Evolutionary conservation across 1,140 invertebrate genomes (phyloP).

Genomic region (Drosophila pseudoobscura): DNA sequence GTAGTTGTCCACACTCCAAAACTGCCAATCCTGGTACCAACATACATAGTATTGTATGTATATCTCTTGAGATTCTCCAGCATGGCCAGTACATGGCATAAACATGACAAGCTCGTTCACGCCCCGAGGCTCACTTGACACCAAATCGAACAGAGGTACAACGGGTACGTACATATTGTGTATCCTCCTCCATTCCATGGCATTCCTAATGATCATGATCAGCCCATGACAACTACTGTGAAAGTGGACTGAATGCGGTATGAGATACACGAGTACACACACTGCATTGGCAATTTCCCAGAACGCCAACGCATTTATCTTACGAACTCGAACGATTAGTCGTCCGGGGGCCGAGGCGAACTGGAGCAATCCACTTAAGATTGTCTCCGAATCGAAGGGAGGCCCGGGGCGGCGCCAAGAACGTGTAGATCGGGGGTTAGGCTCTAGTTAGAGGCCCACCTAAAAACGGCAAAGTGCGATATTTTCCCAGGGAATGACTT

Average conservation of each 20-base stretch:
- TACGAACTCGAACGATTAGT: conserved; percentile 64
- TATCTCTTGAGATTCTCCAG: not conserved
- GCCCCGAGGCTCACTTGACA: conserved; percentile 65
- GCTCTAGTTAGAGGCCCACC: conserved; percentile 35
- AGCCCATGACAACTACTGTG: conserved; percentile 41
- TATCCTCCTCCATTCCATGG: conserved; percentile 15
- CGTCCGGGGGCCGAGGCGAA: conserved; percentile 47
- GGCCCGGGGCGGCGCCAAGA: conserved; percentile 62
- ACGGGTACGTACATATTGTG: conserved; percentile 13
- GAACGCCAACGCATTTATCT: conserved; percentile 79
- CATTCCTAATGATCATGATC: conserved; percentile 45
- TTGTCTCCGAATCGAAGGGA: conserved; percentile 47
- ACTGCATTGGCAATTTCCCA: conserved; percentile 74
- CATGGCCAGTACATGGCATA: conserved; percentile 63
- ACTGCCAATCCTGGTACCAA: not conserved
- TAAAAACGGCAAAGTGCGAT: conserved; percentile 60
- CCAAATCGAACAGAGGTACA: conserved; percentile 36
- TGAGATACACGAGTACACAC: conserved; percentile 14
- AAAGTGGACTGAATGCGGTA: conserved; percentile 43
- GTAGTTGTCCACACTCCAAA: conserved; percentile 9
- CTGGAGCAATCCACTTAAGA: conserved; percentile 65
- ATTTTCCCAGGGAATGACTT: conserved; percentile 60
- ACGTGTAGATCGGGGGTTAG: conserved; percentile 51
- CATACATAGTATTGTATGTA: not conserved
- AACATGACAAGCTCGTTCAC: conserved; percentile 70